These are phyloP conservation scores for Neomorphus geoffroyi DNA, from an alignment of 2,797 vertebrate species.

Conservation along the genomic window DNA sequence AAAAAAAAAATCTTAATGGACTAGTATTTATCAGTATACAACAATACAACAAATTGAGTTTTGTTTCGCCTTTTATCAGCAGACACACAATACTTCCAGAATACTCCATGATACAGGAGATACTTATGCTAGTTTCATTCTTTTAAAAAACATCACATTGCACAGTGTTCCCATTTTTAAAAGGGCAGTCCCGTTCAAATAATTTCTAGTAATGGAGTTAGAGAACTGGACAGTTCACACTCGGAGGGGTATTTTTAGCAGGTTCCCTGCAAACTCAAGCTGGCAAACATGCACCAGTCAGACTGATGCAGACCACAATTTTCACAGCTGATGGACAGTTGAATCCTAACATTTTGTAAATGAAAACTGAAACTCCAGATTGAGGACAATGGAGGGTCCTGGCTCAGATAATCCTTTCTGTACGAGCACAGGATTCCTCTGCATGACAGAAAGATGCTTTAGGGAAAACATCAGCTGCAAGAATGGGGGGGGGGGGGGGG, in stretches of 20 bases:
- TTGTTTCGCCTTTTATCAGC: background rate
- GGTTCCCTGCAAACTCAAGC: background rate
- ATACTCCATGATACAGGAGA: background rate
- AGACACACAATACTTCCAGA: background rate
- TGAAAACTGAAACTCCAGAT: constrained; percentile 45
- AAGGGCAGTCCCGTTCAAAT: background rate
- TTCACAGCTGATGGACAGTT: background rate
- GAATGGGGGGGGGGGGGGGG: background rate
- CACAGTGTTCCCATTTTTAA: background rate
- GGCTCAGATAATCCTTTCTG: constrained; percentile 50
- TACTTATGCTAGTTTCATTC: background rate
- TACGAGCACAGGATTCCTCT: background rate
- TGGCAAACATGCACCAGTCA: background rate
- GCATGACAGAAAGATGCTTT: background rate
- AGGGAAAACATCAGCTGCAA: background rate
- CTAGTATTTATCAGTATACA: background rate
- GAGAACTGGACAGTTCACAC: background rate
- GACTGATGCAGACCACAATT: background rate
- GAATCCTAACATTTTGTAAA: constrained; percentile 34
- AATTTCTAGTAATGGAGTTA: background rate
- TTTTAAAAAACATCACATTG: background rate
- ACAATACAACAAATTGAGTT: background rate
- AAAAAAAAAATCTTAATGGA: background rate
- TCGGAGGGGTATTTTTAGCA: background rate
- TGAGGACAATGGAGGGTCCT: constrained; percentile 33